Base-by-base conservation (phyloP, 2,113 vertebrate genomes). In the Lasiurus borealis region DNA sequence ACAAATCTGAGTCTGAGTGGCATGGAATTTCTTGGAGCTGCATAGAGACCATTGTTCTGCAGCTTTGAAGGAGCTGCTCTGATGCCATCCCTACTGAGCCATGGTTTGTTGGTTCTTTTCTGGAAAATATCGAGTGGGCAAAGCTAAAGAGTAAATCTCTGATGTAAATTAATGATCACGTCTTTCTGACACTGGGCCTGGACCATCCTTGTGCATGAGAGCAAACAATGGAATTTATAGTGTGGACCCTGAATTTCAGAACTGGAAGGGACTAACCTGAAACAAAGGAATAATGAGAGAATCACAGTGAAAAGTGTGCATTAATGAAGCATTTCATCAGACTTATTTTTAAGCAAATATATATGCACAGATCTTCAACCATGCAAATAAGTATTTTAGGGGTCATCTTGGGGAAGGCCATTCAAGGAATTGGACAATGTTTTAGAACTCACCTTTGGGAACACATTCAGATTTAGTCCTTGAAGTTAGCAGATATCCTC, bases 91-190 rank as follows among this genome's bases (percentile, higher is more conserved):
- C 9, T 31, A 46, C 25, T 0, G 8, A 64, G 4, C 52, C 14
- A 29, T 12, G 10, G 7, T 16, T 59, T 31, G 2, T 25, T 66
- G 29, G 23, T 2, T 81, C 34, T 76, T 88, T 84, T 50, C 54
- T 62, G 36, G 87, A 92, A 95, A 96, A 82, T 18, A 46, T 18
- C 9, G 7, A 82, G 16, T 80, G 89, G 19, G n/a, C 31, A 64
- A 95, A 85, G 85, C 54, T 73, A 59, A 92, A 40, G 75, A 81
- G 31, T 48, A 87, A 91, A 40, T 36, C n/a, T 96, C 94, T 94
- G 46, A 57, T 48, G 13, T 50, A 69, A 95, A 84, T 94, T 93
- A 77, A 23, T 12, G 44, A 93, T 78, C 19, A 16, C 16, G 5
- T 23, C n/a, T 81, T 44, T 29, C 16, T 27, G 25, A 34, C 2